Conservation (phyloP, 1,140 invertebrate species). For the Plodia interpunctella region DNA sequence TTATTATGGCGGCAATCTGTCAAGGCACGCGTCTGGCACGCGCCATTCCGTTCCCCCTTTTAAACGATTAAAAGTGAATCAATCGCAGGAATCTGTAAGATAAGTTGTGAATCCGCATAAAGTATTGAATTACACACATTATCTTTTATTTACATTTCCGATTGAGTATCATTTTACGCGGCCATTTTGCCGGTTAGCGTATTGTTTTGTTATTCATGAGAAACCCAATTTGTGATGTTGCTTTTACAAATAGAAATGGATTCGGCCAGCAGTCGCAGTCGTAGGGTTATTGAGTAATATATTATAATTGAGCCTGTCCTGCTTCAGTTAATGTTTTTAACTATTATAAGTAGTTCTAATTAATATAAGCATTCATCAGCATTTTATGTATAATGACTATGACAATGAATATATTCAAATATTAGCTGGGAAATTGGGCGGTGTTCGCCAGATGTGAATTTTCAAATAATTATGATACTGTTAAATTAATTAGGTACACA, state of each 20-base stretch:
- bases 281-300: not conserved
- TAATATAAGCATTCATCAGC: too few relatives aligned
- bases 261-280: too few relatives aligned
- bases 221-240: conserved; percentile 32
- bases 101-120: conserved; percentile 59
- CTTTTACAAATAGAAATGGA: conserved; percentile 33
- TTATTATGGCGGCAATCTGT: conserved; percentile 48
- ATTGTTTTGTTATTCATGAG: conserved; percentile 59
- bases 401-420: too few relatives aligned
- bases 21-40: conserved; percentile 56
- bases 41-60: conserved; percentile 29
- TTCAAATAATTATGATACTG: too few relatives aligned
- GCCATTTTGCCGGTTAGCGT: conserved; percentile 28
- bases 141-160: conserved; percentile 70
- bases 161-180: conserved; percentile 66
- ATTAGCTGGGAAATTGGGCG: too few relatives aligned
- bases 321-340: too few relatives aligned
- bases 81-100: conserved; percentile 50
- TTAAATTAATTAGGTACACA: too few relatives aligned
- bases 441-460: too few relatives aligned
- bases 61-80: conserved; percentile 49
- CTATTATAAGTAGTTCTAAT: too few relatives aligned
- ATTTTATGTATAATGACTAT: too few relatives aligned
- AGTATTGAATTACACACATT: conserved; percentile 67
- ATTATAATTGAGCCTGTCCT: too few relatives aligned